Base-by-base conservation (phyloP, 1,140 invertebrate genomes). In the Pectinophora gossypiella region DNA sequence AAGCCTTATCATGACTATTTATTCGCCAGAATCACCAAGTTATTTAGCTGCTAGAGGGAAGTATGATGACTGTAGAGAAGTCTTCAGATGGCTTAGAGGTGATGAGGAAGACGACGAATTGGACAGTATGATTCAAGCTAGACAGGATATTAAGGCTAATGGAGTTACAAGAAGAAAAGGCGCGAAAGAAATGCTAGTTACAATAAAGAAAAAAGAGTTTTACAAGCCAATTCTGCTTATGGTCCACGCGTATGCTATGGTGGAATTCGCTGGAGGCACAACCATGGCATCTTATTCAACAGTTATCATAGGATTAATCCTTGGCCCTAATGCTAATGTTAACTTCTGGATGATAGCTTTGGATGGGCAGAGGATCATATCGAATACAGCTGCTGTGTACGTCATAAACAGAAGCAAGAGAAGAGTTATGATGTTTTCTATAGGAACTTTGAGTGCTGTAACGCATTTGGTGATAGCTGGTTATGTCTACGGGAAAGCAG, bases 231-330 rank as follows among this genome's bases (percentile, higher is more conserved):
- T 82, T 1, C 57, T 75, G 10, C 43, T 86, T 4, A 74, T 86
- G 68, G 21, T 78, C 0, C 72, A 81, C 15, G 54, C 56, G 10
- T 76, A 72, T 47, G 45, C 51, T n/a, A 56, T 85, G 6, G 45
- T 65, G 18, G 76, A 82, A 16, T 64, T 76, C 4, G 68, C 72
- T 43, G 82, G 78, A 3, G 71, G 59, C 0, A 71, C 66, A 0
- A 66, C 90, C 0, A 89, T 95, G 19, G 90, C 91, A 19, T 93
- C 93, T 57, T 95, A 94, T 64, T 90, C 92, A 0, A 91, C 93
- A 0, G 76, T 84, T 0, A 91, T 92, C 54, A 88, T 90, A 62
- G 64, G 77, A 16, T 63, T 88, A 6, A 70, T 90, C 1, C 61
- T 90, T 20, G 89, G 85, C 3, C 73, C 81, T 3, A 57, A 87